Percentiles rank a stretch among this genome's conserved stretches.
phyloP scores from a whole-genome alignment of 2,113 vertebrate genomes.

The Erinaceus europaeus region DNA sequence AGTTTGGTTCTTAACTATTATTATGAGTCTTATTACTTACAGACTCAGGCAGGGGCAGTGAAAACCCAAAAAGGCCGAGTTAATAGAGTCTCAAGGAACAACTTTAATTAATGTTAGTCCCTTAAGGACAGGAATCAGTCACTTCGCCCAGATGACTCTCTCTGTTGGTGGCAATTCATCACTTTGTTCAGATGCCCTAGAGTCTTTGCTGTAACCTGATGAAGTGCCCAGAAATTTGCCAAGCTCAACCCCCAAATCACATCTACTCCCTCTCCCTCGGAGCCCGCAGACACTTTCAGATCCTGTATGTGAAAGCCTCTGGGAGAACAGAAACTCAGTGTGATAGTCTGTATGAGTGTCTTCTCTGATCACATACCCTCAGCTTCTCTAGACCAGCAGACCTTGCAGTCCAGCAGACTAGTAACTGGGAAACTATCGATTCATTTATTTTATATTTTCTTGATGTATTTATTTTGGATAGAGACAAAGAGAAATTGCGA shows the following conservation, averaged over 20 bases:
- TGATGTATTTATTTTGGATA: too few species aligned
- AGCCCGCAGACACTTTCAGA: not conserved
- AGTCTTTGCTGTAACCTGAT: not conserved
- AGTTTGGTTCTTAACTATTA: not conserved
- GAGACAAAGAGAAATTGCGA: too few species aligned
- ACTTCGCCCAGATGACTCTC: not conserved
- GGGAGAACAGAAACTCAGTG: not conserved
- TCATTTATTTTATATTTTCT: not conserved
- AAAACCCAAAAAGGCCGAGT: not conserved
- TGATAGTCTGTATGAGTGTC: not conserved
- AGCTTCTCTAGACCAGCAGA: not conserved
- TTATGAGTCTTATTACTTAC: not conserved
- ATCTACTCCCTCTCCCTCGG: not conserved
- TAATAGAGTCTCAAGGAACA: not conserved
- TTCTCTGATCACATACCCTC: not conserved
- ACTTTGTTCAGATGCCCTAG: not conserved
- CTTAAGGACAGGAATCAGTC: not conserved
- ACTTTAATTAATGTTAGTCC: not conserved
- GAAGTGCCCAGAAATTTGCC: not conserved
- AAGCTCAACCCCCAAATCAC: too few species aligned
- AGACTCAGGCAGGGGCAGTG: not conserved
- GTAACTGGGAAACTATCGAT: not conserved
- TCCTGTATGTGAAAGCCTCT: not conserved
- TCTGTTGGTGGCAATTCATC: not conserved
- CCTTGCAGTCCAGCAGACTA: not conserved